Base-by-base conservation (phyloP, 2,888 invertebrate species). In the Dolomedes plantarius region DNA sequence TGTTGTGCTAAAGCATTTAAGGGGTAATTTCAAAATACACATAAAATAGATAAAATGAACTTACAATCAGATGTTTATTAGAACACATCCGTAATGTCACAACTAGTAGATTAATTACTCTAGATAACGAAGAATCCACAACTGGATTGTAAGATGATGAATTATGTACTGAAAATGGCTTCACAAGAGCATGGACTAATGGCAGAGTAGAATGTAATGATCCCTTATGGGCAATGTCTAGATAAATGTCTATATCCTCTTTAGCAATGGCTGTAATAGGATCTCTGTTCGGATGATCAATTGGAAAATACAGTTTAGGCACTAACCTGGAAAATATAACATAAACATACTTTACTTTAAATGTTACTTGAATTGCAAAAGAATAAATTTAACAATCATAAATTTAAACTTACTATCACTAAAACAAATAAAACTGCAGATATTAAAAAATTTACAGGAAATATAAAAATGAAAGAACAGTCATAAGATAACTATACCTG, bases 11-110 rank as follows among this genome's bases (percentile, higher is more conserved):
- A n/a, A n/a, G n/a, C n/a, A n/a, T n/a, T n/a, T n/a, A n/a, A n/a
- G n/a, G n/a, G n/a, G n/a, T n/a, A n/a, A n/a, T n/a, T n/a, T n/a
- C n/a, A n/a, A n/a, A n/a, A n/a, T n/a, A n/a, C n/a, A n/a, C n/a
- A n/a, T n/a, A n/a, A n/a, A n/a, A n/a, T n/a, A n/a, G n/a, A 56
- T 19, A 56, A 1, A 19, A 3, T 11, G 28, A 67, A 92, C 94
- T 93, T 91, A 95, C 95, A 90, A 94, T 93, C 89, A 94, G 93
- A 91, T 93, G 92, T 91, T 94, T 95, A 73, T 94, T 94, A 85
- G 94, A 93, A 0, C 94, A 93, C 3, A 93, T 92, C 90, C 94
- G 92, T 32, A 96, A 90, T 74, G 91, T 91, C 71, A 92, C 92
- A 32, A 93, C 91, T 56, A 94, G 90, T 56, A 91, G 90, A 78